These are phyloP conservation scores for Episyrphus balteatus DNA, from an alignment of 1,140 invertebrate genomes.

Conservation along the genomic window DNA sequence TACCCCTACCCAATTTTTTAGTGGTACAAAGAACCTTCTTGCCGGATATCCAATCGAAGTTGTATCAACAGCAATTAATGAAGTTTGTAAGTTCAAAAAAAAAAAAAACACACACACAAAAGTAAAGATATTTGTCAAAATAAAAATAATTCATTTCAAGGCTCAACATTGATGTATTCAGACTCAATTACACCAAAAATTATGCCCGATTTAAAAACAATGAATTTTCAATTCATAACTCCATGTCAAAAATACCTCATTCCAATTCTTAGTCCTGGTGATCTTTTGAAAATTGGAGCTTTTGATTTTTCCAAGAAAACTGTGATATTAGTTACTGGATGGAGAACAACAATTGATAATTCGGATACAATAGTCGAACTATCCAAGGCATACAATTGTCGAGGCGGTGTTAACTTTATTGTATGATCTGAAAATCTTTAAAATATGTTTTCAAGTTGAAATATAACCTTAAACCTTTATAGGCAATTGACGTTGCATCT, in stretches of 20 bases:
- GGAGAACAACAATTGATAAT: not conserved
- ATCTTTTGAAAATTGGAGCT: not conserved
- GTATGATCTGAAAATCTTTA: slow-evolving; percentile 6
- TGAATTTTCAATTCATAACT: not conserved
- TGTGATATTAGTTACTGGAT: not conserved
- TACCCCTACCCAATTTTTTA: not conserved
- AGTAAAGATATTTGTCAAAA: no score
- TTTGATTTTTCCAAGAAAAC: not conserved
- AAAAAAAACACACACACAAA: no score
- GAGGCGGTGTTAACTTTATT: slow-evolving; percentile 26
- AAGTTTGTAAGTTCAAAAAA: not conserved
- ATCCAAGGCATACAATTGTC: slow-evolving; percentile 20
- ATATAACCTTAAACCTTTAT: not conserved
- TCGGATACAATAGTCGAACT: not conserved
- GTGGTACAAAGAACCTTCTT: not conserved
- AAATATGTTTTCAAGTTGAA: not conserved
- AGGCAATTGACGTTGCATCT: not conserved
- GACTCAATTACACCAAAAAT: not conserved
- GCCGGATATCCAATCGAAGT: not conserved
- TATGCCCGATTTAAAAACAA: not conserved
- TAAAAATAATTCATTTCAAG: not conserved
- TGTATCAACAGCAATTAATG: not conserved
- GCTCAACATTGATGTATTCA: not conserved
- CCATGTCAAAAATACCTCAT: not conserved
- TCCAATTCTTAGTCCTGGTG: not conserved